phyloP scores from a whole-genome alignment of 2,888 invertebrate species.

The Cordilura impudica region DNA sequence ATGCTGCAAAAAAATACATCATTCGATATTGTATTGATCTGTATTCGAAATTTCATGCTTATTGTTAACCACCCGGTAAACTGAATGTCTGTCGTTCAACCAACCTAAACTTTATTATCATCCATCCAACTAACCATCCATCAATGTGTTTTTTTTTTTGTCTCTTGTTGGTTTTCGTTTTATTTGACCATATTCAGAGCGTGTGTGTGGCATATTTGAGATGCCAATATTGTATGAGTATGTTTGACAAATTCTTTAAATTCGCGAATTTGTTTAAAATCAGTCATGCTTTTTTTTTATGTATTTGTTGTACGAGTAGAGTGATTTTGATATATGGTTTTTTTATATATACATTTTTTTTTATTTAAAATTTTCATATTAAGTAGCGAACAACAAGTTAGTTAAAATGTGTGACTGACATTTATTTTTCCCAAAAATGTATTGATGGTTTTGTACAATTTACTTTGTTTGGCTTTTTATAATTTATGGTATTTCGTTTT shows the following conservation, averaged over 20 bases:
- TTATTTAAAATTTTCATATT: constrained; percentile 1
- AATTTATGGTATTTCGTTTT: constrained; percentile 39
- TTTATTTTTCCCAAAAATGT: constrained; percentile 57
- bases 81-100: constrained; percentile 24
- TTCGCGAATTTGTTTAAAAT: constrained; percentile 65
- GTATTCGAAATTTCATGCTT: constrained; percentile 40
- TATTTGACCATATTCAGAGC: constrained; percentile 66
- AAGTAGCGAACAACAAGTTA: constrained; percentile 18
- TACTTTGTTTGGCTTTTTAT: constrained; percentile 14
- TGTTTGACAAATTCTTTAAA: constrained; percentile 73
- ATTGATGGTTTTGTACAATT: constrained; percentile 10
- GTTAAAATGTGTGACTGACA: constrained; percentile 60
- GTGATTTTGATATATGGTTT: constrained; percentile 20
- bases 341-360: background rate
- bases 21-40: constrained; percentile 36
- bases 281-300: constrained; percentile 45
- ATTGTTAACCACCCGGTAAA: constrained; percentile 56
- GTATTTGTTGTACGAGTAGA: constrained; percentile 26
- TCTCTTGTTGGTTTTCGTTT: constrained; percentile 62
- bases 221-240: constrained; percentile 65
- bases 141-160: constrained; percentile 63
- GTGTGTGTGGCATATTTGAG: constrained; percentile 74
- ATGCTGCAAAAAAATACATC: constrained; percentile 65
- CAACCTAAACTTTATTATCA: constrained; percentile 19
- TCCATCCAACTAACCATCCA: background rate